phyloP scores from a whole-genome alignment of 92 coral and sea anemone genomes.

The Anthopleura xanthogrammica region DNA sequence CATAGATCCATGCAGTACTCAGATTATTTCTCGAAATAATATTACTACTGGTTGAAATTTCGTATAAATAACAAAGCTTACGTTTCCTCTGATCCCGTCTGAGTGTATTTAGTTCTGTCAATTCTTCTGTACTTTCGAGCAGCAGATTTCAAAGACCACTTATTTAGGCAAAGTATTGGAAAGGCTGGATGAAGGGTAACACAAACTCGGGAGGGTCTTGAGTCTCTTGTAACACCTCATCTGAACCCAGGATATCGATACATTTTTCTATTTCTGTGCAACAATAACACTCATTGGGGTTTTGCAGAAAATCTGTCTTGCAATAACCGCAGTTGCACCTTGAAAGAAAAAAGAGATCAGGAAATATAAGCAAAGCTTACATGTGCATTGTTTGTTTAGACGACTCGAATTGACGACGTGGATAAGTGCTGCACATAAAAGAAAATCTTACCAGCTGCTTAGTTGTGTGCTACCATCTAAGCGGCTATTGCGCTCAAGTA shows the following conservation, averaged over 20 bases:
- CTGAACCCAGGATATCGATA: slow-evolving; percentile 12
- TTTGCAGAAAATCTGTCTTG: slow-evolving; percentile 12
- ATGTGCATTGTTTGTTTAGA: no score
- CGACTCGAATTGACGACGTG: no score
- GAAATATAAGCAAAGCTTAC: background rate
- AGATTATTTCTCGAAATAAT: no score
- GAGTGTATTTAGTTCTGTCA: slow-evolving; percentile 25
- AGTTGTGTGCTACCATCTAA: slow-evolving; percentile 5
- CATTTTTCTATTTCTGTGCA: slow-evolving; percentile 34
- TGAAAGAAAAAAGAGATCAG: background rate
- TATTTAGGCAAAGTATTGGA: slow-evolving; percentile 24
- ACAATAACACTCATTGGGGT: slow-evolving; percentile 26
- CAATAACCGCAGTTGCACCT: slow-evolving; percentile 31
- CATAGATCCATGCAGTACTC: no score
- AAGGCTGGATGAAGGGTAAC: slow-evolving; percentile 41
- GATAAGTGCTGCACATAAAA: no score
- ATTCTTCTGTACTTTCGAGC: slow-evolving; percentile 36
- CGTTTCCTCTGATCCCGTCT: slow-evolving; percentile 25
- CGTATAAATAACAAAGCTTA: slow-evolving; percentile 6
- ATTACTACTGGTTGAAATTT: background rate
- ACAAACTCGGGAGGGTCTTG: slow-evolving; percentile 29
- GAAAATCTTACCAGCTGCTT: background rate
- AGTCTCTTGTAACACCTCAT: slow-evolving; percentile 29
- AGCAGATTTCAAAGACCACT: slow-evolving; percentile 32
- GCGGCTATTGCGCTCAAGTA: background rate